Base-by-base conservation (phyloP, 2,888 invertebrate genomes). In the Sphinx pinastri region DNA sequence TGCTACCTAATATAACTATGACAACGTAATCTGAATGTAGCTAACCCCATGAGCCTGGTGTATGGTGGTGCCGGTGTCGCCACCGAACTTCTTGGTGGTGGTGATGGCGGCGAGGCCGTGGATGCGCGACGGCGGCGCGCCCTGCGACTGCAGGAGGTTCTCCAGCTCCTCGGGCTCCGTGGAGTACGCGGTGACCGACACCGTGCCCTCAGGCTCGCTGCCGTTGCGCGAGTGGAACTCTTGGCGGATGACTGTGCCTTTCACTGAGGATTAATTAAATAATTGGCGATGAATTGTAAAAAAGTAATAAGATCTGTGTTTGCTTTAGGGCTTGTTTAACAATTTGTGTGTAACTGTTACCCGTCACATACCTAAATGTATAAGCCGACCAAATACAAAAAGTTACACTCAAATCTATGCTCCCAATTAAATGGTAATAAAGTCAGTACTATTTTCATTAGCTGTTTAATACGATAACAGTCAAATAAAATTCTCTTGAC, bases 121-220 rank as follows among this genome's bases (percentile, higher is more conserved):
- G 66, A 93, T 79, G 66, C 90, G 82, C 25, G 93, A 90, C 4
- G 91, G 89, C 3, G 85, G 84, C 67, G 89, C 88, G 0, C 92
- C 90, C 75, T 92, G 91, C 5, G 79, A 75, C 67, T 85, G 85
- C 74, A 94, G 85, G 68, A 94, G 87, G 49, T 81, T 82, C 81
- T 92, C 89, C 80, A 95, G 83, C 80, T 95, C 95, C 77, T 90
- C 94, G 0, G 96, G 96, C 85, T 96, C 95, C 74, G 94, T 95
- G 67, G 96, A 96, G 88, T 96, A 97, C 75, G 96, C 95, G 11
- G 96, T 96, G 74, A 96, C 95, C 73, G 96, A 96, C 57, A 97
- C 95, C 71, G 95, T 95, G 66, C 96, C 96, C 67, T 95, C 94
- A 0, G 97, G 96, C 82, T 95, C 95, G 60, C 95, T 92, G 54